phyloP scores from a whole-genome alignment of 2,888 invertebrate genomes.

The Griposia aprilina region DNA sequence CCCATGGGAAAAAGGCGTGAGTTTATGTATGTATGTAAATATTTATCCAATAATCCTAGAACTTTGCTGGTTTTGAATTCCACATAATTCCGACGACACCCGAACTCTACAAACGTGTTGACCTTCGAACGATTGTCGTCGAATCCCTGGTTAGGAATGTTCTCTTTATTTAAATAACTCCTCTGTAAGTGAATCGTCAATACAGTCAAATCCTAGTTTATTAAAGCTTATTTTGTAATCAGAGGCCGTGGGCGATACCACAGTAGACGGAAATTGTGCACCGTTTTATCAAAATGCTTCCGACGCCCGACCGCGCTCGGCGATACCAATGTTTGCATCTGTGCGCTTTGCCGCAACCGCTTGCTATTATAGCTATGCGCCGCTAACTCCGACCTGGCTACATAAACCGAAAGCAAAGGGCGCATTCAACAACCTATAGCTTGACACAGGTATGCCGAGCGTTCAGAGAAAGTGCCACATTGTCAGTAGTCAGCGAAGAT shows the following conservation, averaged over 20 bases:
- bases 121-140: constrained; percentile 9
- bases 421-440: constrained; percentile 43
- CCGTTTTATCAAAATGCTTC: constrained; percentile 85
- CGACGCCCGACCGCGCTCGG: constrained; percentile 70
- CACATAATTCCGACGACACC: constrained; percentile 16
- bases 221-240: constrained; percentile 73
- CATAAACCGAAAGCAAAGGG: constrained; percentile 54
- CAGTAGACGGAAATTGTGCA: constrained; percentile 82
- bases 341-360: constrained; percentile 70
- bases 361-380: constrained; percentile 57
- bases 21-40: no score
- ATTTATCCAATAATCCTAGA: constrained; percentile 30
- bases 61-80: constrained; percentile 27
- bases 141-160: constrained; percentile 16
- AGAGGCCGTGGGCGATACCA: constrained; percentile 66
- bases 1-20: no score
- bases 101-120: constrained; percentile 39
- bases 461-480: constrained; percentile 57
- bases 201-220: constrained; percentile 63
- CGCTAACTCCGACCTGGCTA: constrained; percentile 53
- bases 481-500: constrained; percentile 57
- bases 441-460: constrained; percentile 36
- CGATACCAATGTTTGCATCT: constrained; percentile 78
- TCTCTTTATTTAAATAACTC: constrained; percentile 17
- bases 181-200: neutral